These are phyloP conservation scores for Eidolon helvum DNA, from an alignment of 2,113 vertebrate genomes.

Conservation along the genomic window DNA sequence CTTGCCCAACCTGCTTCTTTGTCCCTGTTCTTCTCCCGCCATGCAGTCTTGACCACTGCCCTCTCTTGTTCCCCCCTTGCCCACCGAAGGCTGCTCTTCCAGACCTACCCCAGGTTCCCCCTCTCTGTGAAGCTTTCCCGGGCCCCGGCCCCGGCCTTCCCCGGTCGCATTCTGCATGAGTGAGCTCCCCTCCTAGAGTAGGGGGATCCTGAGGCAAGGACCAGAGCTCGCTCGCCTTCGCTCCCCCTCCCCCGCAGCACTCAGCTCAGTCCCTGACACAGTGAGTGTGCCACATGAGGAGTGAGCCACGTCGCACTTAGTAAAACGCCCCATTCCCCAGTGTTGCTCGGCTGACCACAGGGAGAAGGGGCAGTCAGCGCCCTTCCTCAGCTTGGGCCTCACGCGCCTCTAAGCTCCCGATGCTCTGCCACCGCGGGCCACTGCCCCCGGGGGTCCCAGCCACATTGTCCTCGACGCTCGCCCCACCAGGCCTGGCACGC, in stretches of 20 bases:
- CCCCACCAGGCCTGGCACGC: conserved; percentile 95
- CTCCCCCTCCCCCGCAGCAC: accelerated
- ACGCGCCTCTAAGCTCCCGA: not conserved
- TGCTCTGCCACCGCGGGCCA: not conserved
- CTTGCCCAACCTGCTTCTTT: not conserved
- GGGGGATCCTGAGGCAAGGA: not conserved
- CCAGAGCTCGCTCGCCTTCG: not conserved
- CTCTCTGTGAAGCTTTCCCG: not conserved
- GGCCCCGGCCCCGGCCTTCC: not conserved
- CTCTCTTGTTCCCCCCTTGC: not conserved
- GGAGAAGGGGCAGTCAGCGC: not conserved
- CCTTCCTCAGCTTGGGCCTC: not conserved
- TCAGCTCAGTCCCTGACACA: accelerated
- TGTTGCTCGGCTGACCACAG: not conserved
- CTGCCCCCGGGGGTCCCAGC: too few species aligned
- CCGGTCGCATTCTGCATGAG: not conserved
- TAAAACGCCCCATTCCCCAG: not conserved
- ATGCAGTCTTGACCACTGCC: not conserved
- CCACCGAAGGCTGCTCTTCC: not conserved
- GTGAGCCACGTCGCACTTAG: not conserved
- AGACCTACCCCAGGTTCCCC: not conserved
- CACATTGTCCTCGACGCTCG: not conserved
- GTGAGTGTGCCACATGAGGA: not conserved
- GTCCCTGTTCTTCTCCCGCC: not conserved
- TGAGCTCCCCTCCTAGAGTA: not conserved